Conservation (phyloP, 2,797 vertebrate species). For the Premnoplex brunnescens region DNA sequence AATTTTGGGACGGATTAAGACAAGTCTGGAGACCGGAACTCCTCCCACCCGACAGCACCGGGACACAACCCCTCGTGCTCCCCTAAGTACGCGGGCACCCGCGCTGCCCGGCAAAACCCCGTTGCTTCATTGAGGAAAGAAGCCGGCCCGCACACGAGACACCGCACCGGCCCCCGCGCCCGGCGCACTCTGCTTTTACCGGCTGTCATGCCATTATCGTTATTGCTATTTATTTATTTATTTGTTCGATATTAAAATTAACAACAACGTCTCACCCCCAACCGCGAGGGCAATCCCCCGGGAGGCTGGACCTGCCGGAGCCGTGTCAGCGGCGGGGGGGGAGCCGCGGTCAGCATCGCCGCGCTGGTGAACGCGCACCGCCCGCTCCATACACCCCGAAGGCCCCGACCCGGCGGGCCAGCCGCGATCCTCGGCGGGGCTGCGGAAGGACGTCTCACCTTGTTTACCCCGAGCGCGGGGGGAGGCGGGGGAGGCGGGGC, state of each 20-base stretch:
- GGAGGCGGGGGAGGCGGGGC: neutral
- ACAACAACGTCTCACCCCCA: neutral
- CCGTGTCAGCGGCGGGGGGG: neutral
- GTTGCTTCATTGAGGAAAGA: slow-evolving; percentile 26
- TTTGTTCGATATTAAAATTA: neutral
- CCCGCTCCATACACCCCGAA: no score
- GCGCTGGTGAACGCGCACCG: neutral
- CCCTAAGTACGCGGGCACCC: neutral
- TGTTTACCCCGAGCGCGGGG: slow-evolving; percentile 1
- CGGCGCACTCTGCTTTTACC: neutral
- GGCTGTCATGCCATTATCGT: neutral
- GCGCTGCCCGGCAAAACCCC: neutral
- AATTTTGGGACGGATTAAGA: neutral
- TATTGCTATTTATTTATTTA: neutral
- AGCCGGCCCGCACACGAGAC: neutral
- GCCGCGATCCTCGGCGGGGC: neutral
- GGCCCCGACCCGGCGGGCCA: neutral
- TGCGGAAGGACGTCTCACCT: slow-evolving; percentile 38
- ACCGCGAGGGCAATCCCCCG: neutral
- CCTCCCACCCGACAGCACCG: neutral
- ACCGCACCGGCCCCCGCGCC: neutral
- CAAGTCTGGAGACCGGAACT: neutral
- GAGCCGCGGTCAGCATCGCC: neutral
- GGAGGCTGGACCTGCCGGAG: neutral
- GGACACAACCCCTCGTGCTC: neutral